Evolutionary conservation across 2,888 invertebrate species (phyloP), one percentile per base, ranked within the genome.

Genomic region (Cephus sareptanus): DNA sequence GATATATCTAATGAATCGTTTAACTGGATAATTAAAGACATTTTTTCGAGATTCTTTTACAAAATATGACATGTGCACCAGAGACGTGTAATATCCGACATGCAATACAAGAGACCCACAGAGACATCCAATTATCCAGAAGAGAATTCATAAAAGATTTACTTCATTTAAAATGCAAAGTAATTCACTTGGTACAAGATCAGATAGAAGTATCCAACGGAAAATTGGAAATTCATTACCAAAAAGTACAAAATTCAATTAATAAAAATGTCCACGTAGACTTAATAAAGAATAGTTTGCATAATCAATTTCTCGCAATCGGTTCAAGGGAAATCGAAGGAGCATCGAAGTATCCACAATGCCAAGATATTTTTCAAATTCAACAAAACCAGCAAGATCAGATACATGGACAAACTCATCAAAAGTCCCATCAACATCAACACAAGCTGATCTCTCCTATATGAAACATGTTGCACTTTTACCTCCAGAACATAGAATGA

Each of bases 151-250:
- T 86, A 76, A 75, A 71, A 23, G 80, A 80, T 79, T 74, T 89
- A 37, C 81, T 81, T 75, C 89, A 89, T 56, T 76, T 83, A 30
- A 89, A 89, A 81, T 87, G 86, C 79, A 87, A 87, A 81, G 81
- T 89, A 77, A 83, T 87, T 34, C 83, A 81, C 15, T 78, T 89
- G 76, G 85, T 85, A 35, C 86, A 86, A 34, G 80, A 83, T 40
- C 89, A 89, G 81, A 87, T 89, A 76, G 79, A 80, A 80, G 83
- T 84, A 79, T 84, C 87, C 34, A 23, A 56, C 2, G 23, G 9
- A 56, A 56, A 56, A 56, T 9, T 23, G 56, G 1, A 23, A 23
- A 56, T 0, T 15, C 23, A 56, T 56, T 56, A 56, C 9, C 56
- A 56, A 56, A 56, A 56, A 56, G 56, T 56, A 56, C 9, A 37